These are phyloP conservation scores for Hyperopisus bebe DNA, from an alignment of 2,113 vertebrate species.

Conservation along the genomic window DNA sequence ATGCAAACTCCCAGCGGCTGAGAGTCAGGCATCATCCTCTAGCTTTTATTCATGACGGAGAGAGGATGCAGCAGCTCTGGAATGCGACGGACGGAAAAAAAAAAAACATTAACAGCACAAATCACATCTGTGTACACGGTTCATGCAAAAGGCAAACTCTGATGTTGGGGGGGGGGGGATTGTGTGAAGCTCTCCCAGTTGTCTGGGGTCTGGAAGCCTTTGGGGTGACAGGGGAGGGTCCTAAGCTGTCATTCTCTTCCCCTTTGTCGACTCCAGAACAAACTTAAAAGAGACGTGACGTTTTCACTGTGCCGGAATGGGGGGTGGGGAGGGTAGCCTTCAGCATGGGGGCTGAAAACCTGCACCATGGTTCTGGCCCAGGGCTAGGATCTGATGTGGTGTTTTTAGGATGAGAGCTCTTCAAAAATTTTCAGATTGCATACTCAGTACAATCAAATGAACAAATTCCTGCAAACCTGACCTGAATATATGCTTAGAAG, in stretches of 20 bases:
- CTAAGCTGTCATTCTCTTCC: not conserved
- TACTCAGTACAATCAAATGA: not conserved
- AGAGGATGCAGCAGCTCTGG: not conserved
- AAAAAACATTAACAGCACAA: constrained; percentile 29
- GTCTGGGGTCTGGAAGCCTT: constrained; percentile 13
- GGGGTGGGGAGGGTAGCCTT: not conserved
- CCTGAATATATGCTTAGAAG: no score
- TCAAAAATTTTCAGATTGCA: not conserved
- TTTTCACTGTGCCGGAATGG: not conserved
- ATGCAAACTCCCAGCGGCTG: not conserved
- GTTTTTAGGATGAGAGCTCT: not conserved
- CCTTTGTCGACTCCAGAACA: not conserved
- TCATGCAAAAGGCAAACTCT: constrained; percentile 18
- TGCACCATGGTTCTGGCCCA: not conserved
- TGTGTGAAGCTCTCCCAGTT: constrained; percentile 36
- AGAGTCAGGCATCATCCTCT: not conserved
- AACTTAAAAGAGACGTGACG: not conserved
- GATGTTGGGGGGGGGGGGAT: constrained; percentile 28
- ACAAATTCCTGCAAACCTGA: not conserved
- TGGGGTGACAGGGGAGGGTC: constrained; percentile 9
- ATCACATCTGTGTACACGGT: constrained; percentile 3
- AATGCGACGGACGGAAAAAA: not conserved
- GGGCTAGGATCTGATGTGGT: not conserved
- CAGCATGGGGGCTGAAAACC: not conserved
- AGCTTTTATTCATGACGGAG: not conserved